These are phyloP conservation scores for Reinhardtius hippoglossoides DNA, from an alignment of 2,113 vertebrate genomes.

Conservation along the genomic window DNA sequence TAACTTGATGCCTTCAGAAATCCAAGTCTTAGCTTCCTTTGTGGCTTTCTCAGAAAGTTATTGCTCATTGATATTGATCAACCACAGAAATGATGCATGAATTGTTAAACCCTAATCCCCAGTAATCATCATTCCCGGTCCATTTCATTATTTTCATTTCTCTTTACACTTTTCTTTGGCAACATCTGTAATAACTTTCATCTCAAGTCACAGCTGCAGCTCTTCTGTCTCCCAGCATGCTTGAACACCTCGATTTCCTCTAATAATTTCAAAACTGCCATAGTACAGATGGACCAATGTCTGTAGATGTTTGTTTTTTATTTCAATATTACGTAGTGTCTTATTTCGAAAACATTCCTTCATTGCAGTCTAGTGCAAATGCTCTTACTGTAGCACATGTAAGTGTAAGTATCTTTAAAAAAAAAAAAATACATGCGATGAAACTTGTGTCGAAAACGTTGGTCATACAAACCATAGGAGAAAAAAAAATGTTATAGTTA, in stretches of 20 bases:
- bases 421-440: slow-evolving; percentile 45
- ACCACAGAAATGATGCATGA: slow-evolving; percentile 61
- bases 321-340: slow-evolving; percentile 83
- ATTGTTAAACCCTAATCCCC: slow-evolving; percentile 37
- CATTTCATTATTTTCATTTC: slow-evolving; percentile 36
- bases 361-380: slow-evolving; percentile 83
- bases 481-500: slow-evolving; percentile 52
- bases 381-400: slow-evolving; percentile 82
- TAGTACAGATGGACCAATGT: slow-evolving; percentile 85
- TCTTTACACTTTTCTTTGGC: slow-evolving; percentile 18
- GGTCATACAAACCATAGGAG: slow-evolving; percentile 57
- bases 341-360: slow-evolving; percentile 89
- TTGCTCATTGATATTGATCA: slow-evolving; percentile 26
- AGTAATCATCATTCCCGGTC: slow-evolving; percentile 34
- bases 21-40: slow-evolving; percentile 36
- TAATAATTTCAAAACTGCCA: slow-evolving; percentile 81
- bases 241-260: slow-evolving; percentile 59
- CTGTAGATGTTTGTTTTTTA: slow-evolving; percentile 82
- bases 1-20: slow-evolving; percentile 31
- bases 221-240: slow-evolving; percentile 64
- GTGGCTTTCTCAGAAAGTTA: slow-evolving; percentile 33
- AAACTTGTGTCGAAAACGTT: slow-evolving; percentile 60
- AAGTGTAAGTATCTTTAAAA: slow-evolving; percentile 70
- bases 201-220: slow-evolving; percentile 11
- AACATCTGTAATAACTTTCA: slow-evolving; percentile 23